Evolutionary conservation across 2,797 vertebrate genomes (phyloP).

Genomic region (Rhinophrynus dorsalis): DNA sequence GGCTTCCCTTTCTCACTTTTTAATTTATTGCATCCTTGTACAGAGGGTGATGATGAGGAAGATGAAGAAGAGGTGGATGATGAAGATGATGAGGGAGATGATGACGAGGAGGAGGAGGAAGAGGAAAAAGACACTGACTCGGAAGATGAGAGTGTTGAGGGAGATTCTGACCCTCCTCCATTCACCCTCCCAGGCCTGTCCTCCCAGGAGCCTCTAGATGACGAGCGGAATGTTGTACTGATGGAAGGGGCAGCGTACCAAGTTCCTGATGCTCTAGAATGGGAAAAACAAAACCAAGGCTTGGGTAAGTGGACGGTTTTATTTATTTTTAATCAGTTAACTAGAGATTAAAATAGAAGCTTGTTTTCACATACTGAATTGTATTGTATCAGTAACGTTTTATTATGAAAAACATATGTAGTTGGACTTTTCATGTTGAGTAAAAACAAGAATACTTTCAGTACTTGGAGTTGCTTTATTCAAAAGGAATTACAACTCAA

Average conservation of each 20-base stretch:
- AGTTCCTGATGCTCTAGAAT: conserved; percentile 74
- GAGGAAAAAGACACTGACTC: conserved; percentile 79
- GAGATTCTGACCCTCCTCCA: conserved; percentile 67
- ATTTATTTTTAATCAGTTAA: background rate
- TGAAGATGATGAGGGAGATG: conserved; percentile 78
- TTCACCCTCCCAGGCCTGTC: conserved; percentile 66
- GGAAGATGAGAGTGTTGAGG: conserved; percentile 81
- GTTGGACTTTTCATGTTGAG: too few species aligned
- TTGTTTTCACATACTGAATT: too few species aligned
- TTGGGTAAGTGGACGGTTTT: conserved; percentile 74
- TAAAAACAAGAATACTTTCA: too few species aligned
- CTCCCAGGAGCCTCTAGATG: conserved; percentile 70
- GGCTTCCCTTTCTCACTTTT: too few species aligned
- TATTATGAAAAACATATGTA: too few species aligned
- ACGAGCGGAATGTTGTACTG: conserved; percentile 67
- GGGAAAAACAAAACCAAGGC: conserved; percentile 92
- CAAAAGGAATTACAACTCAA: too few species aligned
- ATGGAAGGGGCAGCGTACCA: conserved; percentile 71
- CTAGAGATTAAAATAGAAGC: too few species aligned
- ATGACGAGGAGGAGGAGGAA: conserved; percentile 76
- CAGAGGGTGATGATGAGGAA: conserved; percentile 63
- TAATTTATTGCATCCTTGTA: conserved; percentile 36
- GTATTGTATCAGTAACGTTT: too few species aligned
- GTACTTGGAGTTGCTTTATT: too few species aligned
- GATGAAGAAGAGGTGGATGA: conserved; percentile 78